These are phyloP conservation scores for Pararge aegeria DNA, from an alignment of 1,140 invertebrate genomes.

Conservation along the genomic window DNA sequence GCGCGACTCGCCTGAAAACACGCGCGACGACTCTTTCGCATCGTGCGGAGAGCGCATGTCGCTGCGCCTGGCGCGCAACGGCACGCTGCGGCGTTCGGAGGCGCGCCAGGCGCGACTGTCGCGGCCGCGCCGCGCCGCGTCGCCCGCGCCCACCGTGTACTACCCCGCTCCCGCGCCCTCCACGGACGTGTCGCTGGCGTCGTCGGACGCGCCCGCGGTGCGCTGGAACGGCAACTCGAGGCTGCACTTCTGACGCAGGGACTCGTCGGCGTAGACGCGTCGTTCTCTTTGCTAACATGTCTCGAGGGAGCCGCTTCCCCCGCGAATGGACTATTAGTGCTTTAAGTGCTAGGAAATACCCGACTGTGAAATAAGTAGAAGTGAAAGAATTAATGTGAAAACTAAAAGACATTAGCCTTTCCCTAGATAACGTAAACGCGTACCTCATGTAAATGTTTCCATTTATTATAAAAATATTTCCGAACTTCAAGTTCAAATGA, in stretches of 20 bases:
- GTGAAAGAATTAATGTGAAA: conserved; percentile 9
- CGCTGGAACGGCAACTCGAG: conserved; percentile 47
- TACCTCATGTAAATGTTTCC: neutral
- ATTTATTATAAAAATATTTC: neutral
- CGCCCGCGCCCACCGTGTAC: conserved; percentile 57
- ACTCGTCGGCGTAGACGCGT: conserved; percentile 4
- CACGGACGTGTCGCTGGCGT: conserved; percentile 40
- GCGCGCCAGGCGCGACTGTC: conserved; percentile 22
- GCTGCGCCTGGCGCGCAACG: conserved; percentile 82
- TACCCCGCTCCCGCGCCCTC: conserved; percentile 56
- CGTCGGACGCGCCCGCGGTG: conserved; percentile 30
- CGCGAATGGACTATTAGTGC: too few species aligned
- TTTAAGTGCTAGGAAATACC: too few species aligned
- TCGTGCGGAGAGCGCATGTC: conserved; percentile 87
- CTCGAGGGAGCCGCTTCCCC: too few species aligned
- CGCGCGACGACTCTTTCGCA: conserved; percentile 88
- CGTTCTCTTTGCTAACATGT: neutral
- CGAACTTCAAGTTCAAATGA: too few species aligned
- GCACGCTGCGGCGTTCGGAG: conserved; percentile 56
- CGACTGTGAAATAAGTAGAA: too few species aligned
- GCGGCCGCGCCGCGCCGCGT: conserved; percentile 34
- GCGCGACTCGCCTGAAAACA: conserved; percentile 85
- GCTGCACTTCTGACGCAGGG: conserved; percentile 40
- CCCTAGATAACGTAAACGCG: neutral
- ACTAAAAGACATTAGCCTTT: neutral